Conservation (phyloP, 2,797 vertebrate species). For the Chrysolophus pictus region DNA sequence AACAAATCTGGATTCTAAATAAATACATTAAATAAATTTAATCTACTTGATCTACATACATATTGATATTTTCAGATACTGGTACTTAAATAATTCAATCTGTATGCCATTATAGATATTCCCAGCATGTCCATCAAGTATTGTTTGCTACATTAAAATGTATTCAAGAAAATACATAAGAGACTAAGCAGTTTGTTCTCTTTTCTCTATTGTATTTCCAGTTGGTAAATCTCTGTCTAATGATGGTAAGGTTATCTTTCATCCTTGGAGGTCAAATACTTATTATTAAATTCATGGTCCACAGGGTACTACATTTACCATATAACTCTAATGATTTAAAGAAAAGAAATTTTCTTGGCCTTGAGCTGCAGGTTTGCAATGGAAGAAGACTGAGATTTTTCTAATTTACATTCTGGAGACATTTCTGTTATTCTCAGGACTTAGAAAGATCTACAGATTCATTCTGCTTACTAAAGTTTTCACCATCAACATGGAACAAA, state of each 20-base stretch:
- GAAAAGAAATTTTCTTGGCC: background rate
- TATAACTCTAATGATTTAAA: background rate
- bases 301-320: background rate
- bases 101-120: background rate
- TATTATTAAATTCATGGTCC: slow-evolving; percentile 5
- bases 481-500: background rate
- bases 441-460: background rate
- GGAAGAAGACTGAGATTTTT: background rate
- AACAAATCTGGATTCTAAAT: background rate
- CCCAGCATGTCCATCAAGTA: background rate
- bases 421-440: background rate
- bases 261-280: slow-evolving; percentile 24
- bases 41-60: background rate
- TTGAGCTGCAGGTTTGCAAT: background rate
- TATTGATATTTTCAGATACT: background rate
- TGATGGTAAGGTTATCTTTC: slow-evolving; percentile 7
- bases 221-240: background rate
- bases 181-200: background rate
- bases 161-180: background rate
- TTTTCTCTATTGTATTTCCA: background rate
- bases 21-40: background rate
- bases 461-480: background rate
- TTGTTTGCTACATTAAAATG: background rate
- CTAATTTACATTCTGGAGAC: background rate
- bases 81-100: background rate